phyloP scores from a whole-genome alignment of 2,888 invertebrate genomes.

The Melanophora roralis region DNA sequence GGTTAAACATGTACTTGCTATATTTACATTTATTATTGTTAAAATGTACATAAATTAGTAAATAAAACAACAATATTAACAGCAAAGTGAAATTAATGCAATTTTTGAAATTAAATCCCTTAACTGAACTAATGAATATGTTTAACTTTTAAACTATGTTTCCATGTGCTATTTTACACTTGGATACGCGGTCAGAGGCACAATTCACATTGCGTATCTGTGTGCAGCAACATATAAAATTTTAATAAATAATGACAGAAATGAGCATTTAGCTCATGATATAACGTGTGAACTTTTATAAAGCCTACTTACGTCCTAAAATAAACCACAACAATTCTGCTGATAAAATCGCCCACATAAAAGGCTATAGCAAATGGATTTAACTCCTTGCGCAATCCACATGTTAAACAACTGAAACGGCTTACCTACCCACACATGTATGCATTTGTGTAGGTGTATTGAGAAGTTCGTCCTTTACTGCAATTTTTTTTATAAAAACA shows the following conservation, averaged over 20 bases:
- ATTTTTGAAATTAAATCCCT: conserved; percentile 54
- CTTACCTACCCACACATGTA: neutral
- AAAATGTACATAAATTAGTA: neutral
- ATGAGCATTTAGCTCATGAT: conserved; percentile 49
- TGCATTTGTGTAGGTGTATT: neutral
- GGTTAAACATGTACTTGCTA: too few species aligned
- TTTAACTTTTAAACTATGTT: conserved; percentile 2
- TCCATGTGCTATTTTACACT: conserved; percentile 39
- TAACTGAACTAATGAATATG: conserved; percentile 35
- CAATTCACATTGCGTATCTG: neutral
- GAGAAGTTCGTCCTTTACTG: conserved; percentile 14
- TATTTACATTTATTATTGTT: too few species aligned
- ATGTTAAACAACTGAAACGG: conserved; percentile 11
- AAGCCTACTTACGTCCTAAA: conserved; percentile 54
- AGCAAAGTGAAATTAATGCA: conserved; percentile 35
- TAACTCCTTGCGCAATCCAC: neutral
- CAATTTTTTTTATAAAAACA: conserved; percentile 10
- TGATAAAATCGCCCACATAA: neutral
- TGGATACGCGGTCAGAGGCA: too few species aligned
- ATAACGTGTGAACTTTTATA: conserved; percentile 54
- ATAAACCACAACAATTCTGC: conserved; percentile 28
- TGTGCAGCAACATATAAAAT: neutral
- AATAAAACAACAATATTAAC: neutral
- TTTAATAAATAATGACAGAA: conserved; percentile 54
- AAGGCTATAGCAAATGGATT: conserved; percentile 5